Conservation (phyloP, 2,113 vertebrate genomes). For the Hippopotamus amphibius region DNA sequence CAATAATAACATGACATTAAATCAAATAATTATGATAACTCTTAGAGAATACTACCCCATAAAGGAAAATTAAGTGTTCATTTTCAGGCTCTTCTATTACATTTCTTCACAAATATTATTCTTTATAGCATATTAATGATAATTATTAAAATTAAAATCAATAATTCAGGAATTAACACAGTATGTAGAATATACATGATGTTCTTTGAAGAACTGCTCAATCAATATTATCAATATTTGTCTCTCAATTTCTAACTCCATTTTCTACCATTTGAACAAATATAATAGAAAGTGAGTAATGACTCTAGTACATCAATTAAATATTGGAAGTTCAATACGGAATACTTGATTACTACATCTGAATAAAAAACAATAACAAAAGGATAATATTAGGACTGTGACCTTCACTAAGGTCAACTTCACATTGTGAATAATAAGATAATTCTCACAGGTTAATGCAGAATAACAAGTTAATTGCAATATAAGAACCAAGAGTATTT, state of each 20-base stretch:
- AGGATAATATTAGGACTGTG: not conserved
- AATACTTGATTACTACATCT: not conserved
- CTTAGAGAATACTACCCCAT: not conserved
- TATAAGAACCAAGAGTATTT: not conserved
- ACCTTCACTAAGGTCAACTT: not conserved
- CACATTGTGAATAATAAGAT: slow-evolving; percentile 14
- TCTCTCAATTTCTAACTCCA: slow-evolving; percentile 2
- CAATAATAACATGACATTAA: not conserved
- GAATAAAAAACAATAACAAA: slow-evolving; percentile 5
- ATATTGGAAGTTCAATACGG: not conserved
- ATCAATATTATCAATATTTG: not conserved
- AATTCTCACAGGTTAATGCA: not conserved
- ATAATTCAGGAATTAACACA: not conserved
- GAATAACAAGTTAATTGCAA: not conserved
- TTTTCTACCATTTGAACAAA: slow-evolving; percentile 7
- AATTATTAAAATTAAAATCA: not conserved
- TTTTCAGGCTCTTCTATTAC: not conserved
- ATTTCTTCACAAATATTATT: not conserved
- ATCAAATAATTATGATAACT: slow-evolving; percentile 15
- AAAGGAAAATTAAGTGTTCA: not conserved
- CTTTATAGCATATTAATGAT: not conserved
- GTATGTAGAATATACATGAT: not conserved
- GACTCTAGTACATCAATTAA: not conserved
- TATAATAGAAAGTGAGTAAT: not conserved
- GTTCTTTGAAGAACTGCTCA: not conserved